phyloP scores from a whole-genome alignment of 2,113 vertebrate genomes.

The Salvator merianae region DNA sequence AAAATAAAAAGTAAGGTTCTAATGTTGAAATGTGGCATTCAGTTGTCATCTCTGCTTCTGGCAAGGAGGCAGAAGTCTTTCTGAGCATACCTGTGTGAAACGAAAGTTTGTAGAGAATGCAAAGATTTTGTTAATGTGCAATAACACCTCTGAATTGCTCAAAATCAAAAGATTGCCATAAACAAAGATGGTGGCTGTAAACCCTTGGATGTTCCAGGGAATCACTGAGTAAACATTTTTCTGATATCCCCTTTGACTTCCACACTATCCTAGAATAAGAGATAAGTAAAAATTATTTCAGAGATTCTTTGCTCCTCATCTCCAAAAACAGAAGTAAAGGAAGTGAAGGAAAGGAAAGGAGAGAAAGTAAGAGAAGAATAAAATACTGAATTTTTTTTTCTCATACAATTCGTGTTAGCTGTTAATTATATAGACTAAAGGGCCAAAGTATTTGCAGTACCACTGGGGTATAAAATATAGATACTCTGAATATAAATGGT shows the following conservation, averaged over 20 bases:
- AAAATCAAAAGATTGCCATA: background rate
- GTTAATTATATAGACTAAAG: background rate
- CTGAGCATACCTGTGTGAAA: too few species aligned
- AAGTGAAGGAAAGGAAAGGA: too few species aligned
- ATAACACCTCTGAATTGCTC: background rate
- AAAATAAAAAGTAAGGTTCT: background rate
- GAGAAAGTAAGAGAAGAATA: too few species aligned
- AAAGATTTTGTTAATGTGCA: background rate
- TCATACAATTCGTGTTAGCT: background rate
- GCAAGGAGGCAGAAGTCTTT: too few species aligned
- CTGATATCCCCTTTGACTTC: too few species aligned
- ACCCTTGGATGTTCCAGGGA: too few species aligned
- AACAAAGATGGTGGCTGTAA: background rate
- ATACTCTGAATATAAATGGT: slow-evolving; percentile 1
- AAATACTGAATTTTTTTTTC: background rate
- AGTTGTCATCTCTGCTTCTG: background rate
- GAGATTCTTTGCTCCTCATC: too few species aligned
- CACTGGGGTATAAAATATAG: slow-evolving; percentile 1
- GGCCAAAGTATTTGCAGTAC: background rate
- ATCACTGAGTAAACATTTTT: too few species aligned
- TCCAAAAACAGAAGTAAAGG: too few species aligned
- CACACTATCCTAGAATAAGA: too few species aligned
- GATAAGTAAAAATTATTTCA: too few species aligned
- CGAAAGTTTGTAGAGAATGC: background rate
- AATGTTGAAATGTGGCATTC: too few species aligned